Conservation (phyloP, 2,113 vertebrate species). For the Scortum barcoo region DNA sequence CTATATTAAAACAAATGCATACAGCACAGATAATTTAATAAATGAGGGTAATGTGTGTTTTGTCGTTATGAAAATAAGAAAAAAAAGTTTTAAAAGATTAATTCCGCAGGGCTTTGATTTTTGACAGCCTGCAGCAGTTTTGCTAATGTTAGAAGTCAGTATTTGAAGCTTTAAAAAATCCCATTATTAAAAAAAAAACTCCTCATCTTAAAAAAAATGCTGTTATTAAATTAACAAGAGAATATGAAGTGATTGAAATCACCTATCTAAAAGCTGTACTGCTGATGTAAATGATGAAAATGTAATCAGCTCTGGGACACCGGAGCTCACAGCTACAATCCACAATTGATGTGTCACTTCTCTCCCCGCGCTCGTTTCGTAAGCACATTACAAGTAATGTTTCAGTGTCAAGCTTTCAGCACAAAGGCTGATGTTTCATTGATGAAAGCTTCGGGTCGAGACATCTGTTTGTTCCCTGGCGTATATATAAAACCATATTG, state of each 20-base stretch:
- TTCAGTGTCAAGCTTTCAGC: slow-evolving; percentile 4
- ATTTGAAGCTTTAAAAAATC: background rate
- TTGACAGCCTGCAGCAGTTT: background rate
- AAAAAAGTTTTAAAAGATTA: background rate
- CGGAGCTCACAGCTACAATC: slow-evolving; percentile 4
- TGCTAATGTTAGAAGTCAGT: background rate
- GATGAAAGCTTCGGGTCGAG: slow-evolving; percentile 5
- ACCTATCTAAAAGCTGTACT: background rate
- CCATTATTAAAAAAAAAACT: background rate
- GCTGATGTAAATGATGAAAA: no score
- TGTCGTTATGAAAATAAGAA: background rate
- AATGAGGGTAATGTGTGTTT: no score
- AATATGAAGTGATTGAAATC: slow-evolving; percentile 4
- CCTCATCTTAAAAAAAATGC: background rate
- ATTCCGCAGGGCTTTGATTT: background rate
- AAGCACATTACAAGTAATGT: slow-evolving; percentile 12
- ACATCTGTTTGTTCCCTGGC: slow-evolving; percentile 5
- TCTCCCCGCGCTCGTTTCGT: background rate
- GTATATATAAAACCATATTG: background rate
- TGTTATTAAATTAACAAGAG: background rate
- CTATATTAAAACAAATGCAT: background rate
- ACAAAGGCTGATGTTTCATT: slow-evolving; percentile 12
- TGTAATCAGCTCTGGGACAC: slow-evolving; percentile 33
- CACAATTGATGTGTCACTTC: slow-evolving; percentile 12
- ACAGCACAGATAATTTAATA: background rate